These are phyloP conservation scores for Aphodius sticticus DNA, from an alignment of 2,888 invertebrate genomes.

Conservation along the genomic window DNA sequence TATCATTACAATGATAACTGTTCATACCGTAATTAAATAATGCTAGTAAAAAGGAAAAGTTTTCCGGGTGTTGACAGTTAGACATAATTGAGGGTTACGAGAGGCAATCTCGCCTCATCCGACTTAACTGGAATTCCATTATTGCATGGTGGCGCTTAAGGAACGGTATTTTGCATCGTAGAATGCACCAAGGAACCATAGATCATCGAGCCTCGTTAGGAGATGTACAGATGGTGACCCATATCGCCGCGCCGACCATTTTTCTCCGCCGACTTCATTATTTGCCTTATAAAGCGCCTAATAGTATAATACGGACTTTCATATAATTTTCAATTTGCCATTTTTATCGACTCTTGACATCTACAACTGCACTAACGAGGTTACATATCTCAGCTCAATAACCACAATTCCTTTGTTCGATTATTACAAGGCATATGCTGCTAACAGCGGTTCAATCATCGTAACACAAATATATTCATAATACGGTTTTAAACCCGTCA, in stretches of 20 bases:
- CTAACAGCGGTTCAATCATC: neutral
- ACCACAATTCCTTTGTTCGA: constrained; percentile 4
- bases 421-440: neutral
- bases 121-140: neutral
- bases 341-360: neutral
- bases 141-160: neutral
- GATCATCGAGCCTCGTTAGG: neutral
- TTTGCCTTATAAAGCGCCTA: constrained; percentile 4
- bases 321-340: neutral
- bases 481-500: neutral
- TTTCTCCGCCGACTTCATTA: neutral
- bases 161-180: neutral
- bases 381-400: neutral
- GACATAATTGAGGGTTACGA: constrained; percentile 4
- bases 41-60: neutral
- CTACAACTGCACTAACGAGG: neutral
- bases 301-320: neutral
- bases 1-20: neutral
- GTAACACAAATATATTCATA: neutral
- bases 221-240: constrained; percentile 4
- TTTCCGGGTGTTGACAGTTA: constrained; percentile 4
- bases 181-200: neutral
- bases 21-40: neutral
- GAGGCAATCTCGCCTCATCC: constrained; percentile 4
- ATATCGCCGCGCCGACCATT: neutral